Conservation (phyloP, 2,888 invertebrate genomes). For the Cyrtodaria siliqua region DNA sequence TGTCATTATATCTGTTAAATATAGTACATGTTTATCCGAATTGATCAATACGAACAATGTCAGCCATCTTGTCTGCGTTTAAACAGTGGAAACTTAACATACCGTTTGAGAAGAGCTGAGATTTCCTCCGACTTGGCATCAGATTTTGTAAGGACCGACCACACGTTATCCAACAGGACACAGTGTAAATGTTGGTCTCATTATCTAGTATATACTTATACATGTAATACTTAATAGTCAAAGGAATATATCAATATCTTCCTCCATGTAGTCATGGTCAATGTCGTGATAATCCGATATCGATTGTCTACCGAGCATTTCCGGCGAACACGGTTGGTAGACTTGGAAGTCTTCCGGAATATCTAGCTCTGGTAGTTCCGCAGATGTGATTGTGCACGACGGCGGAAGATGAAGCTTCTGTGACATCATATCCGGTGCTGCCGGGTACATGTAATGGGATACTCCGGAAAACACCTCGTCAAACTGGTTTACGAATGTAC, state of each 20-base stretch:
- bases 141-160: too few species aligned
- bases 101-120: too few species aligned
- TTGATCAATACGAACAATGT: too few species aligned
- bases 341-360: constrained; percentile 25
- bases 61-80: too few species aligned
- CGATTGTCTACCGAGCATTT: constrained; percentile 38
- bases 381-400: constrained; percentile 8
- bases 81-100: too few species aligned
- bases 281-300: constrained; percentile 42
- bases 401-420: background rate
- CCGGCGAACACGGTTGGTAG: constrained; percentile 23
- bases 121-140: too few species aligned
- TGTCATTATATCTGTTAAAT: too few species aligned
- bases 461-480: constrained; percentile 24
- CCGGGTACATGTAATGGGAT: constrained; percentile 1
- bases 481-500: background rate
- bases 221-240: too few species aligned
- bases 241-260: too few species aligned
- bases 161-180: too few species aligned
- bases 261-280: constrained; percentile 4
- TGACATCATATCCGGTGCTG: background rate
- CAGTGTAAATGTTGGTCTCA: background rate
- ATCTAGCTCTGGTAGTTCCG: constrained; percentile 17
- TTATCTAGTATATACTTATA: background rate
- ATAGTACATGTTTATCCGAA: too few species aligned